Evolutionary conservation across 2,113 vertebrate species (phyloP).

Genomic region (Nesogale talazaci): DNA sequence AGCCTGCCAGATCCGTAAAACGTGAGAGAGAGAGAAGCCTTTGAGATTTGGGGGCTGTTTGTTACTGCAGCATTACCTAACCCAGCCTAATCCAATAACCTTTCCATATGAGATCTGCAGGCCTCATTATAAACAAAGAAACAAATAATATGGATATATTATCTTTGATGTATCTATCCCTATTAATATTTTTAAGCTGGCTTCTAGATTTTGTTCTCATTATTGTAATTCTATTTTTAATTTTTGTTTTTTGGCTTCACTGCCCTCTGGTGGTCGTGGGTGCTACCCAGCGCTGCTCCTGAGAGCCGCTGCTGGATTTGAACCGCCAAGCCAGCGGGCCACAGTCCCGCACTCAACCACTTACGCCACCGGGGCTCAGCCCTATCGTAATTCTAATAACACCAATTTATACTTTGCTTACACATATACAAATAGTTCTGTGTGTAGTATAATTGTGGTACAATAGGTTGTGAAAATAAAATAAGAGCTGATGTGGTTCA

Average conservation of each 20-base stretch:
- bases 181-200: neutral
- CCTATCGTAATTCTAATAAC: neutral
- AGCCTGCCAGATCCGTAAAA: neutral
- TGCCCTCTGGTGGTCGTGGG: no score
- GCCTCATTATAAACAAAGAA: neutral
- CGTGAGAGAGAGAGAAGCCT: slow-evolving; percentile 8
- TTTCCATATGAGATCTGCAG: neutral
- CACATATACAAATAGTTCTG: no score
- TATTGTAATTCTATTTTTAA: neutral
- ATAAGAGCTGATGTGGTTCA: neutral
- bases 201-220: neutral
- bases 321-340: no score
- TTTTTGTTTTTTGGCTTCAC: no score
- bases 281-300: no score
- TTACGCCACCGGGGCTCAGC: no score
- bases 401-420: neutral
- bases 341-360: no score
- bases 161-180: neutral
- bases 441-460: neutral
- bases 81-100: neutral
- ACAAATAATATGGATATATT: neutral
- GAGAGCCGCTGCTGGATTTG: no score
- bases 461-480: neutral
- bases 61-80: neutral
- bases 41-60: neutral